phyloP scores from a whole-genome alignment of 2,797 vertebrate genomes.

The Spinus olivaceus region DNA sequence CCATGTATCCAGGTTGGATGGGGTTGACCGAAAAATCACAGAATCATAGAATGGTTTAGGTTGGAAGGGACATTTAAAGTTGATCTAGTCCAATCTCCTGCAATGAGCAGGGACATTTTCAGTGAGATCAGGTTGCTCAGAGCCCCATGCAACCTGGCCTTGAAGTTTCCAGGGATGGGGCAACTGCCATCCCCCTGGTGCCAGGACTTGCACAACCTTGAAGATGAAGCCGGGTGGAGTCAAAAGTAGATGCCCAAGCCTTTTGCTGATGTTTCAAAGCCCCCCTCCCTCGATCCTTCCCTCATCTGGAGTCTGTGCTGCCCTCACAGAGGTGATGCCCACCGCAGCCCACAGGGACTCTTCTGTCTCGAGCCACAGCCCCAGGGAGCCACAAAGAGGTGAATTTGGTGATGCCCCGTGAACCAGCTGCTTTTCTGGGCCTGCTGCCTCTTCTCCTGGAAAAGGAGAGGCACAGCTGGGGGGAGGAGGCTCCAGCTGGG shows the following conservation, averaged over 20 bases:
- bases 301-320: not conserved
- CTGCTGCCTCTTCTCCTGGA: conserved; percentile 27
- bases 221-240: not conserved
- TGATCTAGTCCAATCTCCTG: not conserved
- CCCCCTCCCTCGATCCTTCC: not conserved
- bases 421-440: conserved; percentile 9
- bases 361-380: not conserved
- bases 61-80: not conserved
- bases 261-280: not conserved
- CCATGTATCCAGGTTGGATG: not conserved
- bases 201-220: not conserved
- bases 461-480: not conserved
- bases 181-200: no score
- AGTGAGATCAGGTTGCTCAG: not conserved
- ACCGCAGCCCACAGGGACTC: not conserved
- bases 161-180: not conserved
- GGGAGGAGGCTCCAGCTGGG: not conserved
- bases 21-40: not conserved
- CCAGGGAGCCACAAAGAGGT: not conserved
- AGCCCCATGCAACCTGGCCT: not conserved
- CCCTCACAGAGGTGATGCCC: not conserved
- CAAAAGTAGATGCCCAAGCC: not conserved
- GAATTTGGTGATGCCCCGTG: not conserved
- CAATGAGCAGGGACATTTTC: not conserved
- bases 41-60: not conserved